These are phyloP conservation scores for Sciaenops ocellatus DNA, from an alignment of 2,797 vertebrate species.

Conservation along the genomic window DNA sequence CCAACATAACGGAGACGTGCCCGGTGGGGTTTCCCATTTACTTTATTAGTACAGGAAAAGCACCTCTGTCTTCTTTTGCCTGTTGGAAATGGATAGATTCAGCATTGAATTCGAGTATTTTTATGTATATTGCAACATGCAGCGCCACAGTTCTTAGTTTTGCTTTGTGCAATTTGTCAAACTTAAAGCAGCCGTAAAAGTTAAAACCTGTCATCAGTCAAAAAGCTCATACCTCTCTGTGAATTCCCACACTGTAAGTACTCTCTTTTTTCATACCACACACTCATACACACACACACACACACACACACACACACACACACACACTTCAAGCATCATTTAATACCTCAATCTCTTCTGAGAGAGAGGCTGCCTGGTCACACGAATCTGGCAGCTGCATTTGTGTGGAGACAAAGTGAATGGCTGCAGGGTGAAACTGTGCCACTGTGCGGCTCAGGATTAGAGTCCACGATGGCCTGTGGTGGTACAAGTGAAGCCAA, in stretches of 20 bases:
- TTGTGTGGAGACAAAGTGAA: slow-evolving; percentile 82
- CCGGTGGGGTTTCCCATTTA: too few relatives aligned
- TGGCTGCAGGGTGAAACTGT: slow-evolving; percentile 81
- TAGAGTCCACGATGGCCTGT: slow-evolving; percentile 75
- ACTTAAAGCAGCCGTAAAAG: slow-evolving; percentile 7
- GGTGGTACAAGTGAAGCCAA: slow-evolving; percentile 76
- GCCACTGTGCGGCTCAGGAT: slow-evolving; percentile 76
- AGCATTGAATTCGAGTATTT: neutral
- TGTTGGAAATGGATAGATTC: neutral
- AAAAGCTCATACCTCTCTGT: slow-evolving; percentile 6
- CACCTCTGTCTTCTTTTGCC: too few relatives aligned
- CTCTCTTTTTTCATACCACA: slow-evolving; percentile 28
- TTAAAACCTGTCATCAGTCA: slow-evolving; percentile 9
- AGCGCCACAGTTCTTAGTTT: neutral
- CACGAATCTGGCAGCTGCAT: slow-evolving; percentile 80
- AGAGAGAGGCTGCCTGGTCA: slow-evolving; percentile 74
- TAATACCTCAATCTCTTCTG: slow-evolving; percentile 68
- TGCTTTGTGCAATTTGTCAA: neutral
- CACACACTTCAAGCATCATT: slow-evolving; percentile 48
- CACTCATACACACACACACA: slow-evolving; percentile 24
- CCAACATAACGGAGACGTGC: too few relatives aligned
- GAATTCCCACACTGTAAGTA: slow-evolving; percentile 46
- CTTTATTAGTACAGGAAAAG: neutral
- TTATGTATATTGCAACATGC: neutral
- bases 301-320: slow-evolving; percentile 9